Evolutionary conservation across 2,888 invertebrate genomes (phyloP), one percentile per base, ranked within the genome.

Genomic region (Acleris holmiana): DNA sequence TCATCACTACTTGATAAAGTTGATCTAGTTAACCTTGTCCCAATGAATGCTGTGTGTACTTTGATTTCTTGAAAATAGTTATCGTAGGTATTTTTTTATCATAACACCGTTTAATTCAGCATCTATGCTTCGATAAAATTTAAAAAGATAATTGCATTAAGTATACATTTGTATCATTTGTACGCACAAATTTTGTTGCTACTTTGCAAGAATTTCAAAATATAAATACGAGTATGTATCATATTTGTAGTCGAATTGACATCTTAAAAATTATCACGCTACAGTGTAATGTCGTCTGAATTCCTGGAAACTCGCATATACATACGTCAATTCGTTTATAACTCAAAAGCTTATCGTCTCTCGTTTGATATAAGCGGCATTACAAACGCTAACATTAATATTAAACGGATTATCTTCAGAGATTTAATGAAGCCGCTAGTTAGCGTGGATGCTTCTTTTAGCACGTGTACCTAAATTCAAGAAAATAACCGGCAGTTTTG

Each of bases 1-100:
- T 53, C 41, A 17, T 10, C 35, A 41, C 41, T 53, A 4, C 46
- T 48, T 51, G 50, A 40, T 51, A 46, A 62, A 67, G 54, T 64
- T 29, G 47, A 47, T 57, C 63, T 68, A 46, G 63, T 48, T 61
- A 63, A 48, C 68, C 68, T 67, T 68, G 68, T 40, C 57, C 58
- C 25, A 64, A 54, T 58, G 53, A 58, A 19, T n/a, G 7, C 8
- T 29, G 8, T 10, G 29, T n/a, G 3, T 15, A 44, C 15, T n/a
- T 44, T 44, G 17, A n/a, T 7, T n/a, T 15, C 17, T 44, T 44
- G 35, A 35, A 35, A 35, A 35, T 35, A 35, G 35, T 35, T 0
- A 35, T 35, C 13, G 4, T 13, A 35, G 35, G 13, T 35, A 13
- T 8, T 2, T 29, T n/a, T 29, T 4, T 2, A 35, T 35, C 4